Evolutionary conservation across 2,888 invertebrate genomes (phyloP).

Genomic region (Timema cristinae): DNA sequence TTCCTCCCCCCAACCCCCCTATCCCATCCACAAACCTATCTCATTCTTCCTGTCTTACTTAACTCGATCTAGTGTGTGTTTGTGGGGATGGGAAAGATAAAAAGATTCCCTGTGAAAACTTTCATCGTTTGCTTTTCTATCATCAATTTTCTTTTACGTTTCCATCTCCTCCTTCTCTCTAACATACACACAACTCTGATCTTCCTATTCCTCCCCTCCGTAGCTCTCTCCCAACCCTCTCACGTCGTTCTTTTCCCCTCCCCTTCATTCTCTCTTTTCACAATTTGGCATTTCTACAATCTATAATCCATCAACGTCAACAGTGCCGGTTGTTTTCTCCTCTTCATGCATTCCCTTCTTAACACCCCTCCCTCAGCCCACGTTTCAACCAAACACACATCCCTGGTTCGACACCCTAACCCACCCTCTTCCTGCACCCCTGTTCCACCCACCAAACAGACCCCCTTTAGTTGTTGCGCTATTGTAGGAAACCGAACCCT

Average conservation of each 20-base stretch:
- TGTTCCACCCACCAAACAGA: background rate
- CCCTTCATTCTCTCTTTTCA: conserved; percentile 46
- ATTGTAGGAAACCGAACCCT: conserved; percentile 1
- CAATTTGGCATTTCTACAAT: conserved; percentile 53
- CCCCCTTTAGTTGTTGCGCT: conserved; percentile 11
- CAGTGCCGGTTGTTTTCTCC: conserved; percentile 50
- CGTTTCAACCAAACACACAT: too few species aligned
- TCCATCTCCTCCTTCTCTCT: conserved; percentile 15
- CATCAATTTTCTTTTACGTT: conserved; percentile 30
- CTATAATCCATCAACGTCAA: conserved; percentile 52
- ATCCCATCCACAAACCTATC: too few species aligned
- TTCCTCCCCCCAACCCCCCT: too few species aligned
- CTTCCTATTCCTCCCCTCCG: conserved; percentile 19
- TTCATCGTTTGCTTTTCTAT: conserved; percentile 31
- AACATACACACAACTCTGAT: conserved; percentile 26
- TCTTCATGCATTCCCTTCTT: conserved; percentile 36
- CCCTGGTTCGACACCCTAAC: too few species aligned
- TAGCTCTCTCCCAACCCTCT: conserved; percentile 18
- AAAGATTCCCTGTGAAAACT: conserved; percentile 20
- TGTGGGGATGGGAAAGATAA: too few species aligned
- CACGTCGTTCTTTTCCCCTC: conserved; percentile 22
- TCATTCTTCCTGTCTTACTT: too few species aligned
- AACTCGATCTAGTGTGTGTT: too few species aligned
- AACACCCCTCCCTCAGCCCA: conserved; percentile 4
- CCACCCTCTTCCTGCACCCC: background rate